phyloP scores from a whole-genome alignment of 2,888 invertebrate genomes.

The Cyrtodaria siliqua region DNA sequence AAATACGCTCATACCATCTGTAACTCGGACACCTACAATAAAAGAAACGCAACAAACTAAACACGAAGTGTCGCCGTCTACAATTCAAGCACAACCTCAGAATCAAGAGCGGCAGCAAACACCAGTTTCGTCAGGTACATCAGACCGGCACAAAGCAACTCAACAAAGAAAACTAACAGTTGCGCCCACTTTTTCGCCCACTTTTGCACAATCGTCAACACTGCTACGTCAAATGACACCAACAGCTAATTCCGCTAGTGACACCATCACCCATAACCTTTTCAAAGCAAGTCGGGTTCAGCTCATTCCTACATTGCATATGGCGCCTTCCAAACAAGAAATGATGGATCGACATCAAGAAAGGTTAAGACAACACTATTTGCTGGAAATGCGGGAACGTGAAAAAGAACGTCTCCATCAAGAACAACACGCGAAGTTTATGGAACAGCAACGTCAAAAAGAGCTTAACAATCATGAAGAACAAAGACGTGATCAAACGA shows the following conservation, averaged over 20 bases:
- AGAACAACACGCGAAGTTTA: neutral
- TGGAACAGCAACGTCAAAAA: neutral
- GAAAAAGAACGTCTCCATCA: constrained; percentile 27
- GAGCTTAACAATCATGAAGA: neutral
- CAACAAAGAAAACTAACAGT: neutral
- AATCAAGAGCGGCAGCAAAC: too few relatives aligned
- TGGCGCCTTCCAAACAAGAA: constrained; percentile 5
- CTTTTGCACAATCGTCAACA: neutral
- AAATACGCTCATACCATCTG: too few relatives aligned
- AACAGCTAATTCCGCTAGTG: neutral
- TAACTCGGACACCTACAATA: too few relatives aligned
- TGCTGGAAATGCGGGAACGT: constrained; percentile 17
- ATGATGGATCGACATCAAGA: constrained; percentile 38
- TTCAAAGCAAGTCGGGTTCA: neutral
- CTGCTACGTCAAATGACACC: neutral
- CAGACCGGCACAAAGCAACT: neutral
- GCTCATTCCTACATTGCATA: neutral
- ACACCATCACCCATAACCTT: neutral
- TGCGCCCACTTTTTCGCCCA: neutral
- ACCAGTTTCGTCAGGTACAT: too few relatives aligned
- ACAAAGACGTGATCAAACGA: neutral
- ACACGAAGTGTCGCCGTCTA: too few relatives aligned
- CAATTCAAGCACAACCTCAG: too few relatives aligned
- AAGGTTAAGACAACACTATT: constrained; percentile 18
- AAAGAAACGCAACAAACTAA: too few relatives aligned